A percentile compares a stretch with the other conserved stretches of the same genome.
phyloP scores from a whole-genome alignment of 2,888 invertebrate species.

The Drosophila demipolita region DNA sequence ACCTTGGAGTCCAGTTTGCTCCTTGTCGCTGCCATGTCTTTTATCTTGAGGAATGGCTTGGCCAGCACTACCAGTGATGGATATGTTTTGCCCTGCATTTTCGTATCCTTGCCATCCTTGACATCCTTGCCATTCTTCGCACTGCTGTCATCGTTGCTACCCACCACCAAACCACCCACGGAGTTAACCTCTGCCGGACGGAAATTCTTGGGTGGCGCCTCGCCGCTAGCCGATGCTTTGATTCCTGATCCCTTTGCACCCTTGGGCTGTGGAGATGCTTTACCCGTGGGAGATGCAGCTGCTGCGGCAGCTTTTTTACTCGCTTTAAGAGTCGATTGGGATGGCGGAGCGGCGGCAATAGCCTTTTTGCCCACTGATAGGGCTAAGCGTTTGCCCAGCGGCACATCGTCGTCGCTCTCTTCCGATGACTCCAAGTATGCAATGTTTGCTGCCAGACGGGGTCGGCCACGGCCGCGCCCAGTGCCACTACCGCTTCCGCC shows the following conservation, averaged over 20 bases:
- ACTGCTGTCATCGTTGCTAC: constrained; percentile 86
- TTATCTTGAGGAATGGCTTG: constrained; percentile 90
- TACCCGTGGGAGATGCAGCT: constrained; percentile 49
- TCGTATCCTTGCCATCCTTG: constrained; percentile 92
- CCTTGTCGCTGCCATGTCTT: constrained; percentile 88
- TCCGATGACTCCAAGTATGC: constrained; percentile 84
- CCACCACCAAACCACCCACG: constrained; percentile 90
- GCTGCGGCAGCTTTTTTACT: constrained; percentile 45
- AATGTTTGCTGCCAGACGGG: constrained; percentile 75
- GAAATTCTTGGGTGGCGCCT: constrained; percentile 79
- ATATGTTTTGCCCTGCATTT: constrained; percentile 92
- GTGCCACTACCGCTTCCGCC: constrained; percentile 41
- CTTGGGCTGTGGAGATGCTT: constrained; percentile 64
- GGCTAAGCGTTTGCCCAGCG: constrained; percentile 85
- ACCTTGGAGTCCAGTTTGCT: constrained; percentile 91
- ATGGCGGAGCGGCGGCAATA: constrained; percentile 34
- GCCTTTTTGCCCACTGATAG: constrained; percentile 67
- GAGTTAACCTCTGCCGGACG: constrained; percentile 90
- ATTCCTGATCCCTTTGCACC: constrained; percentile 44
- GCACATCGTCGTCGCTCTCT: constrained; percentile 85
- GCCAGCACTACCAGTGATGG: constrained; percentile 94
- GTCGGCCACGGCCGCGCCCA: constrained; percentile 67
- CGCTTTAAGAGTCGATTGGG: constrained; percentile 30
- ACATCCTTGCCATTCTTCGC: constrained; percentile 87
- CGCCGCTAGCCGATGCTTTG: constrained; percentile 35